These are phyloP conservation scores for Epinephelus coioides DNA, from an alignment of 2,797 vertebrate species.

Conservation along the genomic window DNA sequence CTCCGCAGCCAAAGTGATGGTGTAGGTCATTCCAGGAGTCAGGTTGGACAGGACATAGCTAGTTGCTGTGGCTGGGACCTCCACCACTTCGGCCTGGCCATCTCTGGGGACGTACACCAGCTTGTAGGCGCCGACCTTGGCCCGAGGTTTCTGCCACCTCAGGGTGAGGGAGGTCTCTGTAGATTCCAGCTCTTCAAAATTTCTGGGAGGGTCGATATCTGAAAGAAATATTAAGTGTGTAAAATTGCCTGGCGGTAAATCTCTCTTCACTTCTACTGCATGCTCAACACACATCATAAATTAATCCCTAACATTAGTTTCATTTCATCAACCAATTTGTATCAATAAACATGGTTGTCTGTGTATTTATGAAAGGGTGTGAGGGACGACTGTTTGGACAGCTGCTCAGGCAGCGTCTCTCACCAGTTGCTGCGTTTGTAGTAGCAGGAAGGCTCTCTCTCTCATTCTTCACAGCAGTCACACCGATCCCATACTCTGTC, in stretches of 20 bases:
- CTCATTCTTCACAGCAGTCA: slow-evolving; percentile 93
- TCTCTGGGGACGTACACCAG: slow-evolving; percentile 82
- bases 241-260: neutral
- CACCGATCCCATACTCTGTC: slow-evolving; percentile 95
- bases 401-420: slow-evolving; percentile 64
- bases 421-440: slow-evolving; percentile 94
- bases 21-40: slow-evolving; percentile 88
- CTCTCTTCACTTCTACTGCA: slow-evolving; percentile 2
- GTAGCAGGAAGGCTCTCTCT: slow-evolving; percentile 93
- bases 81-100: slow-evolving; percentile 81
- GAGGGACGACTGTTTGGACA: slow-evolving; percentile 46
- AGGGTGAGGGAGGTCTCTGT: slow-evolving; percentile 89
- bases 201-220: slow-evolving; percentile 93
- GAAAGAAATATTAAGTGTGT: neutral
- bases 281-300: slow-evolving; percentile 24
- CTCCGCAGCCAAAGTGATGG: slow-evolving; percentile 86
- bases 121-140: slow-evolving; percentile 90
- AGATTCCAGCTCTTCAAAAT: slow-evolving; percentile 83
- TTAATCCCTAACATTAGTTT: slow-evolving; percentile 18
- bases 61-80: slow-evolving; percentile 84
- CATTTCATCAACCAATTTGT: slow-evolving; percentile 35
- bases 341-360: slow-evolving; percentile 20
- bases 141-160: slow-evolving; percentile 89
- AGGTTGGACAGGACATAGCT: slow-evolving; percentile 84
- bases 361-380: slow-evolving; percentile 30